phyloP scores from a whole-genome alignment of 1,140 invertebrate genomes.

The Heterodera schachtii region DNA sequence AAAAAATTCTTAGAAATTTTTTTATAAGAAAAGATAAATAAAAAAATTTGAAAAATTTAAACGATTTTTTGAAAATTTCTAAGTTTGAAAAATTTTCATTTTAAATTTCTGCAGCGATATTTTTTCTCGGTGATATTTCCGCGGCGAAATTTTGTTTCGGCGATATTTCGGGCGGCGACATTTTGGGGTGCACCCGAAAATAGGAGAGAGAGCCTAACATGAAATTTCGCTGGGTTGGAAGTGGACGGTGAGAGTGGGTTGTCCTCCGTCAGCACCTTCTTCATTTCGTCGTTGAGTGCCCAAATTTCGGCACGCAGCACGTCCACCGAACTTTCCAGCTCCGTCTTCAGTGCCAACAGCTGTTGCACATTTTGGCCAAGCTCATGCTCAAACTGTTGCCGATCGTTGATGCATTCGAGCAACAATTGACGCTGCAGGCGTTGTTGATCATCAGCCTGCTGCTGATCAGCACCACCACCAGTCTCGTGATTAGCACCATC shows the following conservation, averaged over 20 bases:
- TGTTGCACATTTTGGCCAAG: constrained; percentile 35
- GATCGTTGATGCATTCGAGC: constrained; percentile 22
- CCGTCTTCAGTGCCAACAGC: constrained; percentile 29
- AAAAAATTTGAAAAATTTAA: too few species aligned
- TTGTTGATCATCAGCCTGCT: background rate
- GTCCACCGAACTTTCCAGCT: constrained; percentile 39
- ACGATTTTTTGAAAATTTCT: too few species aligned
- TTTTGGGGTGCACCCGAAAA: too few species aligned
- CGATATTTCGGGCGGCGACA: too few species aligned
- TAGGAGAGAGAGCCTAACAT: background rate
- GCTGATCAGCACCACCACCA: background rate
- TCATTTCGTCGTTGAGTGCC: constrained; percentile 37
- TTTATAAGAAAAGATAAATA: too few species aligned
- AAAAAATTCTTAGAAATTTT: too few species aligned
- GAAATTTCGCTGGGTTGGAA: background rate
- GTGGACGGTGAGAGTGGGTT: background rate
- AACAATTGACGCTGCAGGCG: constrained; percentile 12
- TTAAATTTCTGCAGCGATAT: too few species aligned
- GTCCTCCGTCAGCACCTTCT: constrained; percentile 20
- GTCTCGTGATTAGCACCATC: background rate
- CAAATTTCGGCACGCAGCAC: constrained; percentile 40
- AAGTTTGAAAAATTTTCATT: too few species aligned
- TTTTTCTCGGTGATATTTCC: too few species aligned
- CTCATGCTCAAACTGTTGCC: constrained; percentile 39
- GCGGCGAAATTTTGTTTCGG: too few species aligned